Conservation (phyloP, 1,140 invertebrate genomes). For the Nylanderia fulva region DNA sequence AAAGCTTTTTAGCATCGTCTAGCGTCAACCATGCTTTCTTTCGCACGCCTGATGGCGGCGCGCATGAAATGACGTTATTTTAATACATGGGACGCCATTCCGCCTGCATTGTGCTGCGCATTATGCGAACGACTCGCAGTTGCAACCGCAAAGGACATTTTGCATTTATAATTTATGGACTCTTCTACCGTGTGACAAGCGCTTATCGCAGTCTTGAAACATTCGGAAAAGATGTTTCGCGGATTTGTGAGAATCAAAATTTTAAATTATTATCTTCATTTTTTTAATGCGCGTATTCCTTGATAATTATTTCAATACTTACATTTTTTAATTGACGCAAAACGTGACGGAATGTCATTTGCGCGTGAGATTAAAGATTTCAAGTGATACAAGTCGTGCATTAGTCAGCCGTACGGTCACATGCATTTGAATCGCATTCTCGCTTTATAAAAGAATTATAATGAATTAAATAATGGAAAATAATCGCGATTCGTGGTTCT, state of each 20-base stretch:
- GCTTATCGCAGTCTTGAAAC: slow-evolving; percentile 50
- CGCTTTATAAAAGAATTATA: neutral
- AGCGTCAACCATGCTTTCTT: slow-evolving; percentile 35
- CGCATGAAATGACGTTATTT: slow-evolving; percentile 65
- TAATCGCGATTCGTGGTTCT: neutral
- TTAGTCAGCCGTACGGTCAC: neutral
- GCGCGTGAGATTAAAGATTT: neutral
- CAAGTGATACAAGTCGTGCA: neutral
- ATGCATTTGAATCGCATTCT: neutral
- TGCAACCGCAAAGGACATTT: slow-evolving; percentile 68
- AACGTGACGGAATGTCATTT: neutral
- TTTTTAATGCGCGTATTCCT: neutral
- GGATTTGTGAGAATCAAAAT: slow-evolving; percentile 6
- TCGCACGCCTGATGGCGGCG: slow-evolving; percentile 51
- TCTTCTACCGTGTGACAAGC: slow-evolving; percentile 46
- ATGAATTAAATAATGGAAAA: neutral
- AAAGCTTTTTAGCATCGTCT: slow-evolving; percentile 59
- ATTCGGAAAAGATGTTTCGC: slow-evolving; percentile 31
- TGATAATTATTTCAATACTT: neutral
- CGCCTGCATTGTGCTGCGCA: slow-evolving; percentile 47
- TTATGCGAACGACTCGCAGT: slow-evolving; percentile 58
- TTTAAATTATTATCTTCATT: slow-evolving; percentile 27
- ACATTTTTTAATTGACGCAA: neutral
- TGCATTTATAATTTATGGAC: slow-evolving; percentile 75
- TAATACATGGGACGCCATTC: slow-evolving; percentile 62